Evolutionary conservation across 2,113 vertebrate species (phyloP).

Genomic region (Phrynocephalus versicolor): DNA sequence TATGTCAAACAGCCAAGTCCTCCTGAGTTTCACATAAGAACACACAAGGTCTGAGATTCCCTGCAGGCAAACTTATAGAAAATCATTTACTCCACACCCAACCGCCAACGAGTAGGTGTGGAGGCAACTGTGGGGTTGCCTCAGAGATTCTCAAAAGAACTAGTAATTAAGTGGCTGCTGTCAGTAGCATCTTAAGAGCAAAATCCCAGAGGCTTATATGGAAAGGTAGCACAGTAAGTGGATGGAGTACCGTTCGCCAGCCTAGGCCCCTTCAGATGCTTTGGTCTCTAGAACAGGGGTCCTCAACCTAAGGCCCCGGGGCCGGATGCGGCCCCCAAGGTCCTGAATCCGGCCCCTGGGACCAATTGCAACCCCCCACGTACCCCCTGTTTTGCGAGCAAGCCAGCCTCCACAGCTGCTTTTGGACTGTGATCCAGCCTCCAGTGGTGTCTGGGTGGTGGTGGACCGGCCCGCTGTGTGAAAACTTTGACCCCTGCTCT

Average conservation of each 20-base stretch:
- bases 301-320: too few species aligned
- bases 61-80: conserved; percentile 6
- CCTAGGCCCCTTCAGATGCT: background rate
- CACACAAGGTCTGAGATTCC: conserved; percentile 13
- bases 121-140: background rate
- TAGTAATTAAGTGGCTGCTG: background rate
- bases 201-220: background rate
- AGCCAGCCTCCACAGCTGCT: too few species aligned
- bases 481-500: background rate
- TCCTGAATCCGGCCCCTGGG: too few species aligned
- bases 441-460: too few species aligned
- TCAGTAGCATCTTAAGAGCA: fast-evolving
- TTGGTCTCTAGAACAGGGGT: too few species aligned
- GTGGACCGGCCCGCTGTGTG: too few species aligned
- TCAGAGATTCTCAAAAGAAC: background rate
- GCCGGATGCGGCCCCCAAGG: too few species aligned
- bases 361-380: too few species aligned
- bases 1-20: background rate
- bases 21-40: conserved; percentile 25
- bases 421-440: too few species aligned
- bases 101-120: background rate
- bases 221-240: background rate
- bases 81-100: conserved; percentile 25
- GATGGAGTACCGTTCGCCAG: background rate
- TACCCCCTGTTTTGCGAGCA: too few species aligned